Evolutionary conservation across 2,797 vertebrate species (phyloP), one percentile per base, ranked within the genome.

Genomic region (Mormyrops boulengeri): DNA sequence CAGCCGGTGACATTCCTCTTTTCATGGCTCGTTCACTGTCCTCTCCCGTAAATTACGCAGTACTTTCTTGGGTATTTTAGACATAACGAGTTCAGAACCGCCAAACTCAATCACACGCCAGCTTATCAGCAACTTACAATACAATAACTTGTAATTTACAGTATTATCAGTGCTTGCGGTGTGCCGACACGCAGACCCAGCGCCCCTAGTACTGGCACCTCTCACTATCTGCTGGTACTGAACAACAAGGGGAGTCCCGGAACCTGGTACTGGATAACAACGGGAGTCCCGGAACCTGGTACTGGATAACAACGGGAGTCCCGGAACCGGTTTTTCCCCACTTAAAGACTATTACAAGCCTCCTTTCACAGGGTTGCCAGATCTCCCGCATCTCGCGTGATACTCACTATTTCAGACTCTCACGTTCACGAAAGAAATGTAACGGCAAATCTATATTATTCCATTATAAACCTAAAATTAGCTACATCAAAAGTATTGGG

Each of bases 21-120:
- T 87, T 87, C 50, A 9, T 22, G 26, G 50, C 30, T 87, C 47
- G 82, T 49, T 57, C 22, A 26, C 50, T 57, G n/a, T 87, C 49
- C 47, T 87, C 30, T 87, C 53, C 52, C 52, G 34, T 44, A 80
- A 41, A 41, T 80, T 44, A 80, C 73, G 73, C 17, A 44, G 34
- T 80, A 80, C 73, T 80, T 80, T 80, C 73, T 80, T 30, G 17
- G 73, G 73, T 41, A 80, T 80, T 80, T 80, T 80, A 41, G 73
- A 80, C 14, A 0, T 44, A 80, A 41, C 38, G 73, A 80, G 73
- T 19, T 44, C 14, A 80, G 38, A 80, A 80, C 38, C 34, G 38
- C 17, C 6, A 19, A 80, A 80, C 38, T 80, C 38, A 80, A 80
- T 80, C 73, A 80, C 17, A 80, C 19, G 73, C 12, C 30, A 80